A percentile compares a stretch with the other conserved stretches of the same genome.
These are phyloP conservation scores for Malurus splendens DNA, from an alignment of 2,797 vertebrate species.

Conservation along the genomic window DNA sequence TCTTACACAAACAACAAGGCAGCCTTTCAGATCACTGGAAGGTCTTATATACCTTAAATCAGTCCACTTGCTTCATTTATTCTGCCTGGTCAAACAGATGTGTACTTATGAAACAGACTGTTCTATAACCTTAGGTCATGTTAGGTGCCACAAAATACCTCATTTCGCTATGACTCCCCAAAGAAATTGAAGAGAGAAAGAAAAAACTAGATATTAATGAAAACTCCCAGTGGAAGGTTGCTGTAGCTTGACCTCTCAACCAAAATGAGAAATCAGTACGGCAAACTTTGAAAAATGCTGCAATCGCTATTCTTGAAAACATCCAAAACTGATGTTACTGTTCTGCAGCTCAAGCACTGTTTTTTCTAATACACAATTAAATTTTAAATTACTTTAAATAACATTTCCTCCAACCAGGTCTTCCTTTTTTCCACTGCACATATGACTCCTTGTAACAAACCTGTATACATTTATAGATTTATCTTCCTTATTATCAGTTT, in stretches of 20 bases:
- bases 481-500: neutral
- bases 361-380: neutral
- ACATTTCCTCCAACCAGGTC: neutral
- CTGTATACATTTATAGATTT: neutral
- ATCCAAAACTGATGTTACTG: neutral
- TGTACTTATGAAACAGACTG: neutral
- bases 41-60: neutral
- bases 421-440: neutral
- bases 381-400: neutral
- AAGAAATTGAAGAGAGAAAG: neutral
- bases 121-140: neutral
- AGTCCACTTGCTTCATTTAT: neutral
- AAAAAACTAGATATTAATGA: neutral
- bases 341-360: neutral
- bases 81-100: neutral
- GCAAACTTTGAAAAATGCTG: neutral
- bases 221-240: rapidly evolving
- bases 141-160: neutral
- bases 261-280: neutral
- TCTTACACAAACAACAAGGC: neutral
- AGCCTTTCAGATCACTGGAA: neutral
- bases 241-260: neutral
- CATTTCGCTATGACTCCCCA: neutral
- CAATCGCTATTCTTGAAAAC: neutral
- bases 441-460: neutral